Conservation (phyloP, 2,888 invertebrate genomes). For the Zootermopsis nevadensis region DNA sequence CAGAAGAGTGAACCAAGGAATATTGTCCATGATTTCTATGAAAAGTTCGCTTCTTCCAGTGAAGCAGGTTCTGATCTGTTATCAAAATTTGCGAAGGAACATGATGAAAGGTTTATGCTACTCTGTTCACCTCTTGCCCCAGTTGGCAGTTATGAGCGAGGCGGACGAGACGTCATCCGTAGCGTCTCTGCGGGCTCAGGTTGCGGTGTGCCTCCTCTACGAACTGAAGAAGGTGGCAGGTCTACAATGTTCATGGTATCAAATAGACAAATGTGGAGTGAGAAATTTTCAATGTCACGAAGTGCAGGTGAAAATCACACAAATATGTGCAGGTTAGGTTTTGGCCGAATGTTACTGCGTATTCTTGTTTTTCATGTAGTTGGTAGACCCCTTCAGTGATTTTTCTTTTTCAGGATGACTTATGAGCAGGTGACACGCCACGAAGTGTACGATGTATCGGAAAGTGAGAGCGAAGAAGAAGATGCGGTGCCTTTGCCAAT, state of each 20-base stretch:
- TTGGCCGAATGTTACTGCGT: not conserved
- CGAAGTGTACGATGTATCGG: slow-evolving; percentile 62
- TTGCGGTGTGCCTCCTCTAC: not conserved
- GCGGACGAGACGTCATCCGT: slow-evolving; percentile 15
- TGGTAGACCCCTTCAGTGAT: too few relatives aligned
- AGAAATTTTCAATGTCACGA: slow-evolving; percentile 6
- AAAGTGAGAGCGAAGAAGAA: slow-evolving; percentile 66
- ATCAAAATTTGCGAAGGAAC: slow-evolving; percentile 14
- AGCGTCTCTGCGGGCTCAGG: slow-evolving; percentile 10
- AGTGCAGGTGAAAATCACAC: slow-evolving; percentile 3
- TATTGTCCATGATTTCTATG: not conserved
- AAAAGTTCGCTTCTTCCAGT: slow-evolving; percentile 23
- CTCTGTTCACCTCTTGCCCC: slow-evolving; percentile 7
- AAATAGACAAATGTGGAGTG: slow-evolving; percentile 23
- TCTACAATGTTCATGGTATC: slow-evolving; percentile 19
- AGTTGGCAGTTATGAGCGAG: slow-evolving; percentile 6
- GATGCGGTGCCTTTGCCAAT: slow-evolving; percentile 54
- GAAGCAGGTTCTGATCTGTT: slow-evolving; percentile 11
- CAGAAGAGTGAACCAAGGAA: slow-evolving; percentile 5
- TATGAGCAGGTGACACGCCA: slow-evolving; percentile 52
- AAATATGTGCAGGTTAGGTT: slow-evolving; percentile 10
- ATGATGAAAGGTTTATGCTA: slow-evolving; percentile 4
- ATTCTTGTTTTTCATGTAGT: too few relatives aligned
- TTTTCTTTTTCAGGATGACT: not conserved
- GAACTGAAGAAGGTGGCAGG: not conserved